Percentiles rank a stretch among this genome's conserved stretches.
Conservation (phyloP, 1,140 invertebrate genomes). For the Zaprionus lachaisei region DNA sequence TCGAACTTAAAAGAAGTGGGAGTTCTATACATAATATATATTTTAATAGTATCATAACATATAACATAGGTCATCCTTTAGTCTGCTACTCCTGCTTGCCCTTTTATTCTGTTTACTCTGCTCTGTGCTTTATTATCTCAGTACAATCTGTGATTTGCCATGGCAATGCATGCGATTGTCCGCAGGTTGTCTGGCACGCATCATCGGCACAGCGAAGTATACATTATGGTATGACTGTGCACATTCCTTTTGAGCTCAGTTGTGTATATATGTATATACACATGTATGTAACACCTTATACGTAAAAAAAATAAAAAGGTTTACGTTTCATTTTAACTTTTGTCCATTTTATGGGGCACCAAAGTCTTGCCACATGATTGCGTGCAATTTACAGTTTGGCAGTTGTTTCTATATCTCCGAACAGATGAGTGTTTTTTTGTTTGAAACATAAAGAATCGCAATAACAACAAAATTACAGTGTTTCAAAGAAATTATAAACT, state of each 20-base stretch:
- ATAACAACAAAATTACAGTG: constrained; percentile 3
- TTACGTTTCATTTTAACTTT: constrained; percentile 20
- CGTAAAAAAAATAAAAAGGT: background rate
- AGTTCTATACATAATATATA: too few species aligned
- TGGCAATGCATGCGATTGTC: constrained; percentile 22
- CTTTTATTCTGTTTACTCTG: background rate
- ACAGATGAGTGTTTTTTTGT: background rate
- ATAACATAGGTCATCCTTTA: background rate
- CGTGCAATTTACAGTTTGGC: constrained; percentile 44
- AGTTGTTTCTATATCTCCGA: constrained; percentile 12
- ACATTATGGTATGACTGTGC: background rate
- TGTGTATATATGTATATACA: background rate
- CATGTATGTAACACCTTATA: background rate
- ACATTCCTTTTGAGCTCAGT: background rate
- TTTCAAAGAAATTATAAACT: background rate
- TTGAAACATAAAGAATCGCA: constrained; percentile 8
- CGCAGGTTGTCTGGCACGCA: constrained; percentile 32
- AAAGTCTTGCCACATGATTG: constrained; percentile 46
- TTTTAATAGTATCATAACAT: too few species aligned
- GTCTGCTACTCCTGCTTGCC: background rate
- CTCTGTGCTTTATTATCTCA: constrained; percentile 23
- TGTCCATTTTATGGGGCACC: constrained; percentile 12
- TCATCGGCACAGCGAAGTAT: constrained; percentile 13
- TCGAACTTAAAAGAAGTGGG: too few species aligned
- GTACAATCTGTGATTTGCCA: constrained; percentile 25